Evolutionary conservation across 2,113 vertebrate genomes (phyloP).

Genomic region (Galemys pyrenaicus): DNA sequence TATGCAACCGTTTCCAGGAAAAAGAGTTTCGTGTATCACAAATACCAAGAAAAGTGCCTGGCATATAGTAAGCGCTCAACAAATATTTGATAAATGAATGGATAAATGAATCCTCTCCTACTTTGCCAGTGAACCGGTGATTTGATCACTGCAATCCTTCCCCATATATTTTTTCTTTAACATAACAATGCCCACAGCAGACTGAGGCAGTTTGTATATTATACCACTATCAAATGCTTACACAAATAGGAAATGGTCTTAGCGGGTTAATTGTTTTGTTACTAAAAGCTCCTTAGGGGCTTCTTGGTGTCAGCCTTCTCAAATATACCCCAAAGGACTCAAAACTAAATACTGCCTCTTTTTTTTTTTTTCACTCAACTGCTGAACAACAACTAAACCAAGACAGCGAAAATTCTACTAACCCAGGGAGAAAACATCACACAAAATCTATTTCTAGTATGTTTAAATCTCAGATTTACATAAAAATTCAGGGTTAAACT

Average conservation of each 20-base stretch:
- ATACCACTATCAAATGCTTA: neutral
- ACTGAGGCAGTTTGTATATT: neutral
- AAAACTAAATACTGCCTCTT: constrained; percentile 1
- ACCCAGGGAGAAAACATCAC: constrained; percentile 2
- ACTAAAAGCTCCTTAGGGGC: neutral
- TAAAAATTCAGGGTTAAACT: constrained; percentile 39
- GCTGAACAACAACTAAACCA: constrained; percentile 13
- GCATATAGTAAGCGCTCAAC: neutral
- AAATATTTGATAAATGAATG: neutral
- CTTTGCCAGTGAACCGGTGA: neutral
- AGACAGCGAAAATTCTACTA: neutral
- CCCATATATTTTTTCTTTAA: neutral
- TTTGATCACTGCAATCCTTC: neutral
- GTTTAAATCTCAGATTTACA: constrained; percentile 5
- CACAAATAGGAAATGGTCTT: neutral
- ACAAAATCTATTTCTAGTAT: constrained; percentile 7
- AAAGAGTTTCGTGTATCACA: neutral
- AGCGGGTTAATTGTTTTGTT: neutral
- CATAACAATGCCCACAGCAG: neutral
- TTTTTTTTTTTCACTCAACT: neutral
- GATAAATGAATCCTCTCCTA: neutral
- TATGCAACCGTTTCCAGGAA: neutral
- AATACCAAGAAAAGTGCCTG: neutral
- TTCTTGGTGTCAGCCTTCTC: neutral
- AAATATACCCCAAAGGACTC: neutral